Evolutionary conservation across 2,797 vertebrate genomes (phyloP), one percentile per base, ranked within the genome.

Genomic region (Semotilus atromaculatus): DNA sequence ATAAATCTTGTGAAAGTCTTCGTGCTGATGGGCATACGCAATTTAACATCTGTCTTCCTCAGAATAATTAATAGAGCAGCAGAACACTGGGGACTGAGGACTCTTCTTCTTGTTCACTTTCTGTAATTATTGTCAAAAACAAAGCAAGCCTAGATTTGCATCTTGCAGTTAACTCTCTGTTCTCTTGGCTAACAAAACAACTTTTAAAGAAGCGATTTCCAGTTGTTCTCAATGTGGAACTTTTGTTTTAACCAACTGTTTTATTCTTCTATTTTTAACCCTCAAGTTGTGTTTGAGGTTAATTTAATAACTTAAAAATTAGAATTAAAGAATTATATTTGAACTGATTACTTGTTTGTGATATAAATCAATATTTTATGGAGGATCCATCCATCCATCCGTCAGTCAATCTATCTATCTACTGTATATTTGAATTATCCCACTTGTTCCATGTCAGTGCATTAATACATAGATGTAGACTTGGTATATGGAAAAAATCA

Each of bases 21-120:
- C 89, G 88, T 75, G 93, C 94, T 95, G 94, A 94, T 95, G 94
- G 95, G 94, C 94, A 95, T 95, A 94, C 94, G 94, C 94, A 94
- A 94, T 95, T 95, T 94, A 94, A 93, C 94, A 95, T 94, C 93
- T 95, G 94, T 95, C 94, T 94, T 93, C 91, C 90, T 94, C 92
- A 92, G 94, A 95, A 94, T 95, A 94, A 93, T 95, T 94, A 94
- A 94, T 94, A 87, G 87, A 86, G 88, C 90, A 91, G 89, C 85
- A 86, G 90, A 92, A 91, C 92, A 92, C 93, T 90, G 89, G 93
- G 93, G 93, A 95, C 88, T 87, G 26, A 90, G 85, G 91, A 93
- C 93, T 89, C 86, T 94, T 90, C 89, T 86, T 91, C 88, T 90
- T 88, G 91, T 92, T 89, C 81, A 89, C 87, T 93, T 92, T 88